Percentiles rank a stretch among this genome's conserved stretches.
Evolutionary conservation across 1,140 invertebrate genomes (phyloP).

Genomic region (Drosophila murphyi): DNA sequence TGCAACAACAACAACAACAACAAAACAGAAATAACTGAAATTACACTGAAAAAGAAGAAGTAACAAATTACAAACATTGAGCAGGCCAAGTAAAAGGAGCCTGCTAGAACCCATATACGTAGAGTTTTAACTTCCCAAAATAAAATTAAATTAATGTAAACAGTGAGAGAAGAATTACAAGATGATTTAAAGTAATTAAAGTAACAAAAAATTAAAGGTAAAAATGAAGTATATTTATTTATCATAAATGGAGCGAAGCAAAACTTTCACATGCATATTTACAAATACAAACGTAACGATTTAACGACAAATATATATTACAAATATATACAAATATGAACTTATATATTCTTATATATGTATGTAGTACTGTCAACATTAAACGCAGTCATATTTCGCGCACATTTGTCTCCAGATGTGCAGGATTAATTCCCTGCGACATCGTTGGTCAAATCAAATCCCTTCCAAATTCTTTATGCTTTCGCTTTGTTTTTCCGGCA

Average conservation of each 20-base stretch:
- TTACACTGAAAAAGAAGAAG: conserved; percentile 4
- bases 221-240: conserved; percentile 64
- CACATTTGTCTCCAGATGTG: conserved; percentile 5
- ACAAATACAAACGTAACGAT: conserved; percentile 44
- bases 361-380: conserved; percentile 40
- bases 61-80: conserved; percentile 5
- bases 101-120: conserved; percentile 71
- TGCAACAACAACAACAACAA: conserved; percentile 64
- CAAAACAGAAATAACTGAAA: conserved; percentile 13
- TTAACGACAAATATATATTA: conserved; percentile 70
- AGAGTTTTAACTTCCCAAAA: conserved; percentile 77
- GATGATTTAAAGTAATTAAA: conserved; percentile 15
- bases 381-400: conserved; percentile 48
- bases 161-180: conserved; percentile 1
- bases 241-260: conserved; percentile 49
- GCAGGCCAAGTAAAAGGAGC: conserved; percentile 16
- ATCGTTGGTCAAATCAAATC: conserved; percentile 3
- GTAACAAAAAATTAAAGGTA: conserved; percentile 19
- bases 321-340: conserved; percentile 71
- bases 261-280: conserved; percentile 62
- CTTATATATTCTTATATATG: conserved; percentile 27
- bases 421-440: not conserved
- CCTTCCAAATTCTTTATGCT: not conserved
- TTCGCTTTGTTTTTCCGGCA: conserved; percentile 20
- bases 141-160: conserved; percentile 54